Evolutionary conservation across 2,113 vertebrate genomes (phyloP).

Genomic region (Cheilinus undulatus): DNA sequence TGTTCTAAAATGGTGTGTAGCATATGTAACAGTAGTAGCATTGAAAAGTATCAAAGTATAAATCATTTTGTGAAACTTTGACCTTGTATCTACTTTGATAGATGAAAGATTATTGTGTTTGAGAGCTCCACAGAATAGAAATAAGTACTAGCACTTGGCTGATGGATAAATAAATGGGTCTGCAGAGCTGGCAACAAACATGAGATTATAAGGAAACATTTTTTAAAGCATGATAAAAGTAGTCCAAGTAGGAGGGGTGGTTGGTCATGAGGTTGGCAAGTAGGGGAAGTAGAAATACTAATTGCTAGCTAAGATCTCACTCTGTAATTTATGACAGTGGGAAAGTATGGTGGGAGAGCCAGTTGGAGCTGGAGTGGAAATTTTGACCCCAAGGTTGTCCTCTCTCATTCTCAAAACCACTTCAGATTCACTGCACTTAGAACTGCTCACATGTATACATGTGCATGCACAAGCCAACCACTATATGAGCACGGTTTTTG

Average conservation of each 20-base stretch:
- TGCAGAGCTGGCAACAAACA: neutral
- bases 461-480: constrained; percentile 20
- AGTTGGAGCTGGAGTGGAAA: constrained; percentile 43
- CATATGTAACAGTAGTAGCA: too few relatives aligned
- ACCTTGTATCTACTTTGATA: too few relatives aligned
- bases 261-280: constrained; percentile 61
- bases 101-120: constrained; percentile 30
- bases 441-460: constrained; percentile 24
- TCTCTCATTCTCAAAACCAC: constrained; percentile 68
- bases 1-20: too few relatives aligned
- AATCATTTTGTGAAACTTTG: too few relatives aligned
- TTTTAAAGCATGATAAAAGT: constrained; percentile 49
- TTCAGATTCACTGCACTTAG: constrained; percentile 40
- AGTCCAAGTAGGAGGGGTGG: constrained; percentile 47
- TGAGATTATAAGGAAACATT: constrained; percentile 8
- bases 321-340: constrained; percentile 75
- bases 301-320: constrained; percentile 69
- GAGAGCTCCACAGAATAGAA: constrained; percentile 12
- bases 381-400: constrained; percentile 69
- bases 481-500: constrained; percentile 35
- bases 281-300: constrained; percentile 60
- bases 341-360: constrained; percentile 63
- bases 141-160: constrained; percentile 5
- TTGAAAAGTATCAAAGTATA: too few relatives aligned
- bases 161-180: constrained; percentile 1